These are phyloP conservation scores for Darevskia mixta DNA, from an alignment of 2,797 vertebrate species.

Conservation along the genomic window DNA sequence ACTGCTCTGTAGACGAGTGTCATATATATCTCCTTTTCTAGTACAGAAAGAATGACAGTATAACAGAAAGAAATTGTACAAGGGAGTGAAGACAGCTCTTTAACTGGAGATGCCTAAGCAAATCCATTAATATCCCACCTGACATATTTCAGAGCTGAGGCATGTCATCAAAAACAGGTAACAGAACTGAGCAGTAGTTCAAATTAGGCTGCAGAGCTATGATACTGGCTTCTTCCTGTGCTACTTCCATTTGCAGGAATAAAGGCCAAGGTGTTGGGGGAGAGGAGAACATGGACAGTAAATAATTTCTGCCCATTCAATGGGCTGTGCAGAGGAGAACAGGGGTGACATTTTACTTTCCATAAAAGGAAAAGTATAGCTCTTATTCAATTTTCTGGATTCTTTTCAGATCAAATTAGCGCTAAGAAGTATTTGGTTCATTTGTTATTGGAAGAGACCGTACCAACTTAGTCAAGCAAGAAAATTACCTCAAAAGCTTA, in stretches of 20 bases:
- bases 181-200: background rate
- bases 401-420: slow-evolving; percentile 71
- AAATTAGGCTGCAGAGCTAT: background rate
- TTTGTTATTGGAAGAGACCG: slow-evolving; percentile 78
- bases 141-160: background rate
- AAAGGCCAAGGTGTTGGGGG: background rate
- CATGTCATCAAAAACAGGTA: background rate
- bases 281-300: background rate
- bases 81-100: background rate
- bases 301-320: background rate
- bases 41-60: background rate
- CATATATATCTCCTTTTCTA: background rate
- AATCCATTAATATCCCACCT: background rate
- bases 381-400: slow-evolving; percentile 58
- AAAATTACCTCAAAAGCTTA: slow-evolving; percentile 81
- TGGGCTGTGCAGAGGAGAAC: background rate
- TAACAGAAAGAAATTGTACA: background rate
- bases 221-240: background rate
- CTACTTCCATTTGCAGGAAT: background rate
- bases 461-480: slow-evolving; percentile 78
- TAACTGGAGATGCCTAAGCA: background rate
- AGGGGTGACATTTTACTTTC: slow-evolving; percentile 18
- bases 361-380: slow-evolving; percentile 48
- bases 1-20: background rate
- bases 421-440: slow-evolving; percentile 74